These are phyloP conservation scores for Diogma glabrata DNA, from an alignment of 2,888 invertebrate genomes.

Conservation along the genomic window DNA sequence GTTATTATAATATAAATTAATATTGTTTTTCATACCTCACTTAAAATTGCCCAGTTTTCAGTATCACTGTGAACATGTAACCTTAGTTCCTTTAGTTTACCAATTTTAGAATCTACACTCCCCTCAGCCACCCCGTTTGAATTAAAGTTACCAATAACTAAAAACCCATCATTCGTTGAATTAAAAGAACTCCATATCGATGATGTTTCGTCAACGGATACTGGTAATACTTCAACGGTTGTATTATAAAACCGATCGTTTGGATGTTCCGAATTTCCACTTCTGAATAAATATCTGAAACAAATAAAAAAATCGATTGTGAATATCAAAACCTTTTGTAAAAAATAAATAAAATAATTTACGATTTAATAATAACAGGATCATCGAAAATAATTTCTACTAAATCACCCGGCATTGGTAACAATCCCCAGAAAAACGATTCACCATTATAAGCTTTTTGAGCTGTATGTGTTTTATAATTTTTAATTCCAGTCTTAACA, in stretches of 20 bases:
- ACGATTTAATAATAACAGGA: constrained; percentile 60
- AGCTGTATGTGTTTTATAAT: constrained; percentile 67
- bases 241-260: constrained; percentile 82
- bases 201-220: constrained; percentile 34
- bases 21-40: constrained; percentile 84
- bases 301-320: too few species aligned
- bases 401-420: constrained; percentile 71
- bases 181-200: constrained; percentile 43
- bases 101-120: constrained; percentile 48
- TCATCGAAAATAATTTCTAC: constrained; percentile 67
- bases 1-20: too few species aligned
- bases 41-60: constrained; percentile 81
- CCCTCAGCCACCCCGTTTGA: constrained; percentile 72
- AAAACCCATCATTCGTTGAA: constrained; percentile 54
- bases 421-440: constrained; percentile 83
- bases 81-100: constrained; percentile 57
- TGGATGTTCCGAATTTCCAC: constrained; percentile 82
- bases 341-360: too few species aligned
- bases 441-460: constrained; percentile 75
- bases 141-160: constrained; percentile 65
- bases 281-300: constrained; percentile 71
- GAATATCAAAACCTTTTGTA: too few species aligned
- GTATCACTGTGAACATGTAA: constrained; percentile 70
- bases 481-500: constrained; percentile 61
- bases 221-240: constrained; percentile 65